Base-by-base conservation (phyloP, 2,113 vertebrate species). In the Leptosomus discolor region DNA sequence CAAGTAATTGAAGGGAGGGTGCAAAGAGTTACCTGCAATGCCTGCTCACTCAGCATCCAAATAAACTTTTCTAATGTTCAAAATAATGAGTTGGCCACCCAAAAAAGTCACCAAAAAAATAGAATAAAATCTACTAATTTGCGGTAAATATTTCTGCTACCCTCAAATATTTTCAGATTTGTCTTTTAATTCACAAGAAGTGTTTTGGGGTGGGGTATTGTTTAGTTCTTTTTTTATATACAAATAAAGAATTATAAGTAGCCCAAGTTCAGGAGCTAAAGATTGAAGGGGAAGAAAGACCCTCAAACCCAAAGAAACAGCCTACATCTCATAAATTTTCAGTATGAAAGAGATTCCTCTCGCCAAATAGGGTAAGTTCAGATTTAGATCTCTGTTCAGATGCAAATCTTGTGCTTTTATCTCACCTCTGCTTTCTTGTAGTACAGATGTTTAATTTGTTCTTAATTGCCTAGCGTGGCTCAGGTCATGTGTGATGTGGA, bases 191-290 rank as follows among this genome's bases (percentile, higher is more conserved):
- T 67, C 2, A 51, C n/a, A 19, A 34, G 15, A 80, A 54, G 5
- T 41, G 6, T 2, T 24, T 78, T 41, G 34, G 8, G 1, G 4
- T 73, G 14, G 16, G 4, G n/a, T n/a, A 0, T 32, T 51, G 50
- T 60, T 53, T 8, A 3, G 45, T 70, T 69, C 56, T 22, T 6
- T 20, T 87, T 89, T 39, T n/a, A n/a, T 51, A 68, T 51, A 51
- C 5, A 70, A 43, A 82, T 27, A 39, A 74, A 57, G 27, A 63
- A 61, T 48, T 70, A 3, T 21, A 79, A 18, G 26, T 36, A 79
- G 30, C 32, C 13, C 8, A 26, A 12, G n/a, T n/a, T 75, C 51
- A 85, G 37, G 48, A 85, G n/a, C 16, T 61, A 48, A 87, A 83
- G 5, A 67, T 69, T 65, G 53, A 86, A 80, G 24, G 12, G 39